A percentile compares a stretch with the other conserved stretches of the same genome.
These are phyloP conservation scores for Odobenus rosmarus DNA, from an alignment of 2,113 vertebrate genomes.

Conservation along the genomic window DNA sequence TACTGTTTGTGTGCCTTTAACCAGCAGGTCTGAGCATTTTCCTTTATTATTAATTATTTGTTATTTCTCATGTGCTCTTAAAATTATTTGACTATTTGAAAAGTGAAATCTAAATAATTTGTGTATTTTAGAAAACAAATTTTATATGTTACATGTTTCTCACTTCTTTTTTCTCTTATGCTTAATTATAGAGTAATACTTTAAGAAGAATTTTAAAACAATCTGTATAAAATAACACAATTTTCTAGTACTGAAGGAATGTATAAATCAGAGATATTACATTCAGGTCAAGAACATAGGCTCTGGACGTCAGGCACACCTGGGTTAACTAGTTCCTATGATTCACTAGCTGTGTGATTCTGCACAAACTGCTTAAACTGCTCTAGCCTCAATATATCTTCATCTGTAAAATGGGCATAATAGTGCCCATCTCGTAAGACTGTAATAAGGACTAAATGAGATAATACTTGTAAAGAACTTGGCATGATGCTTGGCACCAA, in stretches of 20 bases:
- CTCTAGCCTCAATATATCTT: not conserved
- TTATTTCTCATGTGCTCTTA: not conserved
- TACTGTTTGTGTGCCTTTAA: not conserved
- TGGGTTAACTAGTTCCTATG: not conserved
- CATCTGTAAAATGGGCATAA: not conserved
- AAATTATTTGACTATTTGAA: not conserved
- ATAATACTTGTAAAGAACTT: not conserved
- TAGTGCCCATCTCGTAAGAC: not conserved
- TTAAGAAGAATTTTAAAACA: not conserved
- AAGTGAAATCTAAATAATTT: conserved; percentile 3
- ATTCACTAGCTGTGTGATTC: not conserved
- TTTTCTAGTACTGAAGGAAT: not conserved
- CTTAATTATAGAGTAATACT: not conserved
- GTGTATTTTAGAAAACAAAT: conserved; percentile 5
- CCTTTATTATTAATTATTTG: conserved; percentile 13
- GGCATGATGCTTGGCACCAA: not conserved
- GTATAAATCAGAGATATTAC: not conserved
- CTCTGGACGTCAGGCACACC: not conserved
- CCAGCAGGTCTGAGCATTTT: not conserved
- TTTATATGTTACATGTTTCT: not conserved
- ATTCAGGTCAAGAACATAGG: not conserved
- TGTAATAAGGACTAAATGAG: not conserved
- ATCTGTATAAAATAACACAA: not conserved
- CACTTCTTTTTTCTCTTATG: not conserved
- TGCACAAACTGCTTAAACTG: not conserved